Conservation (phyloP, 1,140 invertebrate genomes). For the Hypsibius dujardini region DNA sequence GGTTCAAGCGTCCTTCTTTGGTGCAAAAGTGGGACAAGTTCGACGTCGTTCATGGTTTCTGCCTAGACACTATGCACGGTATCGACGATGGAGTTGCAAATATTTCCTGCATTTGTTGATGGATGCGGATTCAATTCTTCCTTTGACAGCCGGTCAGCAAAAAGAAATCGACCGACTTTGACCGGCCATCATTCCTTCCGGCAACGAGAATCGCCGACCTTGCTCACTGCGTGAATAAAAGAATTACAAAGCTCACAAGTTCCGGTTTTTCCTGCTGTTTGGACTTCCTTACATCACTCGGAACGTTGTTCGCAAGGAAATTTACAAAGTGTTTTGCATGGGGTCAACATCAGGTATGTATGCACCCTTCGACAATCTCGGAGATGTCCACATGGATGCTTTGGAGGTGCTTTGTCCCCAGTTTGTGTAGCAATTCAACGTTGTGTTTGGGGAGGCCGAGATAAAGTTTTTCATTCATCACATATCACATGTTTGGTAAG, state of each 20-base stretch:
- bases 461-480: conserved; percentile 1
- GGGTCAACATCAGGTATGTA: not conserved
- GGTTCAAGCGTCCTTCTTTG: not conserved
- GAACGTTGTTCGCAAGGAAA: not conserved
- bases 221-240: not conserved
- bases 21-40: not conserved
- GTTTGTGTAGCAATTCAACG: not conserved
- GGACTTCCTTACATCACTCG: not conserved
- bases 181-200: not conserved
- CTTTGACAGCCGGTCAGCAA: not conserved
- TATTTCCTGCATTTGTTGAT: not conserved
- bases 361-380: not conserved
- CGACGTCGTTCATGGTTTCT: not conserved
- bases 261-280: not conserved
- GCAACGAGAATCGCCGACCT: not conserved
- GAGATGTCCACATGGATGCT: not conserved
- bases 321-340: not conserved
- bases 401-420: not conserved
- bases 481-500: not conserved
- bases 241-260: not conserved
- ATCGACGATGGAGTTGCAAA: not conserved
- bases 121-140: not conserved
- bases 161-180: not conserved
- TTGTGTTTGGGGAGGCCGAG: not conserved
- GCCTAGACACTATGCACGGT: not conserved